A percentile compares a stretch with the other conserved stretches of the same genome.
Conservation (phyloP, 2,888 invertebrate species). For the Acleris emargana region DNA sequence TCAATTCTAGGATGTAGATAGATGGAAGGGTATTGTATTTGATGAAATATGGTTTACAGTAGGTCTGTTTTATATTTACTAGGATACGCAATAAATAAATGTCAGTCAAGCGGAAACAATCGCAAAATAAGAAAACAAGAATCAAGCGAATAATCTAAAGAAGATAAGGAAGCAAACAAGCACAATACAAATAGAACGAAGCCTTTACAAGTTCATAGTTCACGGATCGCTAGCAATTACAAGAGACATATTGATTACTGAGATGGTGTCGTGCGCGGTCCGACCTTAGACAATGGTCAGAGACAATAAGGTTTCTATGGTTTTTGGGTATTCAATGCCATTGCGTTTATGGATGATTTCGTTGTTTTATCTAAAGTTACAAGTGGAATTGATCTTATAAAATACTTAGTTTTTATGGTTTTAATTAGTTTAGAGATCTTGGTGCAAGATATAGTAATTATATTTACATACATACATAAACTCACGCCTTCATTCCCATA, state of each 20-base stretch:
- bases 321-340: constrained; percentile 20
- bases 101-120: background rate
- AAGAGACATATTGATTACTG: constrained; percentile 49
- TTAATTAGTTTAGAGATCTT: too few relatives aligned
- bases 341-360: constrained; percentile 1
- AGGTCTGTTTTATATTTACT: too few relatives aligned
- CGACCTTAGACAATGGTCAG: constrained; percentile 45
- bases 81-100: too few relatives aligned
- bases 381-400: background rate
- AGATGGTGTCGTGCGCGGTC: constrained; percentile 45
- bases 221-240: constrained; percentile 56
- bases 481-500: too few relatives aligned
- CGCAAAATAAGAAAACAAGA: background rate
- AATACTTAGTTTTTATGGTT: too few relatives aligned
- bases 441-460: too few relatives aligned
- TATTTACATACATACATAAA: too few relatives aligned
- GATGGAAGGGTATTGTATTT: too few relatives aligned
- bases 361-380: background rate
- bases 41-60: too few relatives aligned
- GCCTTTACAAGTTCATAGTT: constrained; percentile 59
- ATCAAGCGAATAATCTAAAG: background rate
- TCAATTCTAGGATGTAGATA: too few relatives aligned
- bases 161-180: background rate
- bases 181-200: constrained; percentile 14
- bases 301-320: constrained; percentile 12